Percentiles rank a stretch among this genome's conserved stretches.
Evolutionary conservation across 2,888 invertebrate genomes (phyloP).

Genomic region (Drosophila mulleri): DNA sequence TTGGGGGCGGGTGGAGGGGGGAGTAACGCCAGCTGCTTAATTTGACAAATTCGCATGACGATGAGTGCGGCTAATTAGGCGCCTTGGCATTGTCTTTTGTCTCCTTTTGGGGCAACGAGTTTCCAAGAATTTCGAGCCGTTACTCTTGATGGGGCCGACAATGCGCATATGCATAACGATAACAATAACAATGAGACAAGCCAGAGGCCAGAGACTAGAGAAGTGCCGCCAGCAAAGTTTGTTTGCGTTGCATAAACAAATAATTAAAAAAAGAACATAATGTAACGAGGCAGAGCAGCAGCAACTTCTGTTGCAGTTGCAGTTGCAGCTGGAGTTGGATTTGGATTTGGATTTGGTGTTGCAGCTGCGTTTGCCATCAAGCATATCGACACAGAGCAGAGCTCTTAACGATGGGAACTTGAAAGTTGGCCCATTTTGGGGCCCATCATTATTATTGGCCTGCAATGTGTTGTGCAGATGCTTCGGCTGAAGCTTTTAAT

Average conservation of each 20-base stretch:
- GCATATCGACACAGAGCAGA: constrained; percentile 30
- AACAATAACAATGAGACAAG: constrained; percentile 29
- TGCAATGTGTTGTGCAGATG: constrained; percentile 72
- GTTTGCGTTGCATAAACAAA: constrained; percentile 77
- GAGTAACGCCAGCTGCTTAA: constrained; percentile 60
- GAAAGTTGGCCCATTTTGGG: constrained; percentile 68
- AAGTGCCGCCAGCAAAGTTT: constrained; percentile 72
- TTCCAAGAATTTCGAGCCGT: constrained; percentile 61
- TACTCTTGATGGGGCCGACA: constrained; percentile 61
- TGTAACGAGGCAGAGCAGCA: constrained; percentile 58
- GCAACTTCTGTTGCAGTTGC: constrained; percentile 31
- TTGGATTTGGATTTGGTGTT: constrained; percentile 34
- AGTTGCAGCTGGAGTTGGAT: constrained; percentile 39
- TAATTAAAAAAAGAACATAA: constrained; percentile 75
- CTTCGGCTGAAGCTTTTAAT: constrained; percentile 68
- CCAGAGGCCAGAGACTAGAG: constrained; percentile 33
- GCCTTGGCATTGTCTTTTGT: constrained; percentile 37
- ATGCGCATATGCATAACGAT: constrained; percentile 49
- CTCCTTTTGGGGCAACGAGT: constrained; percentile 9
- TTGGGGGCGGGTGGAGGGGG: background rate
- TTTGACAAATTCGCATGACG: constrained; percentile 80
- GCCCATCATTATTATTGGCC: constrained; percentile 36
- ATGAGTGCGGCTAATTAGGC: constrained; percentile 64
- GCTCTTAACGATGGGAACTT: constrained; percentile 44
- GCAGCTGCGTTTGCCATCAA: constrained; percentile 74